Evolutionary conservation across 2,888 invertebrate genomes (phyloP).

Genomic region (Drosophila heteroneura): DNA sequence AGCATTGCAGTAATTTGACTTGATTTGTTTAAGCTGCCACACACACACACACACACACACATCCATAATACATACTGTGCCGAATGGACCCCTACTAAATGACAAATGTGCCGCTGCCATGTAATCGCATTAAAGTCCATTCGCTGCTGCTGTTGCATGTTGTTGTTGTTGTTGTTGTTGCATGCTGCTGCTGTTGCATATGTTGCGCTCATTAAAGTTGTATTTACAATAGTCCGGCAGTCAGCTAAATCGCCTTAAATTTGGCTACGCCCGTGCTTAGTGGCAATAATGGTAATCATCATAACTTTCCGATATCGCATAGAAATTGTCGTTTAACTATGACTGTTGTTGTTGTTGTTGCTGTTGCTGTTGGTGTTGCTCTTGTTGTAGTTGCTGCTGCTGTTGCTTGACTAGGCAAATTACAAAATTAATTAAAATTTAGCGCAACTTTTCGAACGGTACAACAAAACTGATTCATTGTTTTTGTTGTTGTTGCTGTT

Average conservation of each 20-base stretch:
- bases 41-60: constrained; percentile 35
- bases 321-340: constrained; percentile 52
- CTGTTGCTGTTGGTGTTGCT: neutral
- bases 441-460: constrained; percentile 73
- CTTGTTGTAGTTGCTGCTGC: constrained; percentile 17
- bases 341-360: neutral
- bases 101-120: constrained; percentile 79
- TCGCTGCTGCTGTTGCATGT: constrained; percentile 34
- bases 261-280: constrained; percentile 75
- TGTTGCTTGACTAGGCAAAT: constrained; percentile 67
- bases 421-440: constrained; percentile 80
- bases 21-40: constrained; percentile 78
- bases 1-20: constrained; percentile 77
- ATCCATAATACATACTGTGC: neutral
- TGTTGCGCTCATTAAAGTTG: constrained; percentile 80
- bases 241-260: constrained; percentile 72
- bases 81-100: constrained; percentile 61
- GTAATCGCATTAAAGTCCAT: constrained; percentile 77
- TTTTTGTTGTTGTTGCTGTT: constrained; percentile 24
- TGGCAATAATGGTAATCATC: constrained; percentile 73
- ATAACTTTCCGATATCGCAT: constrained; percentile 69
- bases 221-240: constrained; percentile 72
- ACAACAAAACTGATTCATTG: constrained; percentile 47
- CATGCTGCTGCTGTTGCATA: constrained; percentile 62
- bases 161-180: constrained; percentile 20